Evolutionary conservation across 2,888 invertebrate species (phyloP).

Genomic region (Chymomyza caudatula): DNA sequence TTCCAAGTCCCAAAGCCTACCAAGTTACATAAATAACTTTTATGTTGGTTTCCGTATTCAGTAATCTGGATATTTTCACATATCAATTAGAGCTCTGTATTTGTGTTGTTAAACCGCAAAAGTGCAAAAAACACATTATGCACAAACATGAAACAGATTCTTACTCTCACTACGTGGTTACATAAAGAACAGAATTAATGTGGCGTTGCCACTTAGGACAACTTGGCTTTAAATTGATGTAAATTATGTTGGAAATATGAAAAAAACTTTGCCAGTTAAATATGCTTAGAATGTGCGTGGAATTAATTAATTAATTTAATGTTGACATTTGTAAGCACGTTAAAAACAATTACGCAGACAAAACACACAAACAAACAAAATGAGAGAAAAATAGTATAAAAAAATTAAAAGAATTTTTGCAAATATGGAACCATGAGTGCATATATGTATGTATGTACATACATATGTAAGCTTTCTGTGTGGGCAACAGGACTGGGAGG

Average conservation of each 20-base stretch:
- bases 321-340: constrained; percentile 33
- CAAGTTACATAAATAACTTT: neutral
- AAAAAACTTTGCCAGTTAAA: constrained; percentile 27
- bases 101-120: neutral
- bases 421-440: constrained; percentile 4
- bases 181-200: constrained; percentile 49
- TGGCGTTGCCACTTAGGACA: neutral
- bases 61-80: neutral
- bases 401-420: neutral
- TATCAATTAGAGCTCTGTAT: neutral
- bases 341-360: constrained; percentile 49
- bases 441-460: constrained; percentile 12
- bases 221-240: constrained; percentile 9
- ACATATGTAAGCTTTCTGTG: neutral
- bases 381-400: neutral
- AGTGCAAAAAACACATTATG: constrained; percentile 38
- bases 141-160: constrained; percentile 42
- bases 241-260: constrained; percentile 4
- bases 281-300: constrained; percentile 45
- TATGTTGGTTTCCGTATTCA: neutral
- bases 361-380: neutral
- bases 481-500: too few relatives aligned
- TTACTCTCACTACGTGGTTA: neutral
- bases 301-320: constrained; percentile 64
- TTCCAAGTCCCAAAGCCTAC: too few relatives aligned